Conservation (phyloP, 2,888 invertebrate species). For the Drosophila multiciliata region DNA sequence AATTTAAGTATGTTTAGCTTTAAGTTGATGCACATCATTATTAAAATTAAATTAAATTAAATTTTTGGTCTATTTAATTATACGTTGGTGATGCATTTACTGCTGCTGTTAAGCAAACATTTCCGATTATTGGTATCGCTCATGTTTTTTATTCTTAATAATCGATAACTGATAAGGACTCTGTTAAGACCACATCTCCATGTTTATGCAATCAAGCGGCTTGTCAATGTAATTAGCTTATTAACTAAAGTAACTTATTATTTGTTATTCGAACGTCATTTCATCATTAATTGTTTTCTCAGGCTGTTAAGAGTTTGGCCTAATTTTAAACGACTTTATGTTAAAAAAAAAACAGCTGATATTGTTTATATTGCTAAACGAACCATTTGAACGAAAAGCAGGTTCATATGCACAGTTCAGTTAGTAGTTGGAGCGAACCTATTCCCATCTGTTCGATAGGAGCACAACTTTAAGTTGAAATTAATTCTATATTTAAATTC, state of each 20-base stretch:
- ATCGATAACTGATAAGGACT: background rate
- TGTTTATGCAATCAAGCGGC: background rate
- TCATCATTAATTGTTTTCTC: background rate
- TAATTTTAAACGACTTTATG: background rate
- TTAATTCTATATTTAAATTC: slow-evolving; percentile 29
- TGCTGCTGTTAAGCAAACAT: background rate
- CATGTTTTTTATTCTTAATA: background rate
- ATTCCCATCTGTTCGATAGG: slow-evolving; percentile 6
- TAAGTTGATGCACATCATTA: background rate
- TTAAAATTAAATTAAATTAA: background rate
- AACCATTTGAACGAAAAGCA: slow-evolving; percentile 8
- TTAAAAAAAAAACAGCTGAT: slow-evolving; percentile 21
- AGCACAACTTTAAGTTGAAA: slow-evolving; percentile 28
- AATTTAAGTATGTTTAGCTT: background rate
- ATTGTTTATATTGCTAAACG: slow-evolving; percentile 12
- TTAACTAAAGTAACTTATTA: background rate
- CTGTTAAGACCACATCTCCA: background rate
- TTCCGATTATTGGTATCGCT: background rate
- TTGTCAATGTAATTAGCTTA: background rate
- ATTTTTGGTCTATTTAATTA: background rate
- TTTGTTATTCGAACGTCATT: background rate
- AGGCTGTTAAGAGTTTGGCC: background rate
- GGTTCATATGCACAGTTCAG: slow-evolving; percentile 7
- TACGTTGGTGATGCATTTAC: background rate
- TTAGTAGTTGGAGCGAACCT: slow-evolving; percentile 19